A percentile compares a stretch with the other conserved stretches of the same genome.
Conservation (phyloP, 2,113 vertebrate genomes). For the Excalfactoria chinensis region DNA sequence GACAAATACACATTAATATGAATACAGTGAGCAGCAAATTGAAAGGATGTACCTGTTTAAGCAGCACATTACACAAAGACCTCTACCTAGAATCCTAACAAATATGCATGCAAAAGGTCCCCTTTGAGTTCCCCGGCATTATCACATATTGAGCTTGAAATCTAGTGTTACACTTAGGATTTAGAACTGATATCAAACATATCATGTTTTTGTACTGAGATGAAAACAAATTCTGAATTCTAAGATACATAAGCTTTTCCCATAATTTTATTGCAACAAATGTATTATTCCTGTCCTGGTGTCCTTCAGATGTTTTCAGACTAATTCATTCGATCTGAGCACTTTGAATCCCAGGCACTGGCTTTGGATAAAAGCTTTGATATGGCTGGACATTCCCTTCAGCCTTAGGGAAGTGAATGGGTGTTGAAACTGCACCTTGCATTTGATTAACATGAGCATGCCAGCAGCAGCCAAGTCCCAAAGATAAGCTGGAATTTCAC, state of each 20-base stretch:
- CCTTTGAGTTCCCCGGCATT: neutral
- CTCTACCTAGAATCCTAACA: neutral
- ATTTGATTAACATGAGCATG: neutral
- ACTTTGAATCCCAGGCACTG: neutral
- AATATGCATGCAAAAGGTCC: neutral
- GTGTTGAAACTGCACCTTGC: fast-evolving
- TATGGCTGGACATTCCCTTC: fast-evolving
- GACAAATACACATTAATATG: neutral
- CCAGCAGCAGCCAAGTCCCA: neutral
- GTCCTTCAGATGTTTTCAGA: neutral
- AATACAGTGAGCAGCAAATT: neutral
- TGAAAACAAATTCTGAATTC: neutral
- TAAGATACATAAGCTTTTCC: neutral
- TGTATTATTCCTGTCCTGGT: neutral
- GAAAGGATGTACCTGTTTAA: neutral
- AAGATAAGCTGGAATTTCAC: neutral
- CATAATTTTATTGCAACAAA: neutral
- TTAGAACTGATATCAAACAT: neutral
- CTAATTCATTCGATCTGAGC: neutral
- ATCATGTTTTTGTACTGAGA: neutral
- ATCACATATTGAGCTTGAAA: neutral
- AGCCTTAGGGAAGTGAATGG: neutral
- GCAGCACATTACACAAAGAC: neutral
- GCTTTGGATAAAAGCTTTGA: neutral
- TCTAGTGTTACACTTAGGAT: neutral